A percentile compares a stretch with the other conserved stretches of the same genome.
These are phyloP conservation scores for Jaculus jaculus DNA, from an alignment of 2,113 vertebrate species.

Conservation along the genomic window DNA sequence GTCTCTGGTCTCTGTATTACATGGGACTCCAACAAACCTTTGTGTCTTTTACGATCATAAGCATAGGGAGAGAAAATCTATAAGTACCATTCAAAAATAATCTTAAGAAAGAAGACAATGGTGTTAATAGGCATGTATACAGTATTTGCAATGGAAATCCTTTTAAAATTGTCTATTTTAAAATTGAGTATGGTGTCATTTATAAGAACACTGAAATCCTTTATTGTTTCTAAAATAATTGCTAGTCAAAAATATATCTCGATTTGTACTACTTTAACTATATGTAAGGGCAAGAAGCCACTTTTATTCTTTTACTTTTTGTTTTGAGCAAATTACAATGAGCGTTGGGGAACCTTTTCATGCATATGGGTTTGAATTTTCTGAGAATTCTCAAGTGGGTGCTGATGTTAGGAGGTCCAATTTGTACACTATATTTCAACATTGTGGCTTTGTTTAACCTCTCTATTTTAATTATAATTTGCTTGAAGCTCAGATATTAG, in stretches of 20 bases:
- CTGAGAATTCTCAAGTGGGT: neutral
- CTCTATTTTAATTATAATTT: neutral
- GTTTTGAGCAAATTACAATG: neutral
- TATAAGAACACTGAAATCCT: neutral
- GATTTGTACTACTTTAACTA: neutral
- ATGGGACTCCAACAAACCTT: neutral
- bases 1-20: neutral
- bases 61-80: neutral
- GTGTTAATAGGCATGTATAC: neutral
- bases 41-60: neutral
- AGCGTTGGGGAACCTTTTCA: neutral
- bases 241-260: conserved; percentile 5
- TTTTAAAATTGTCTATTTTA: neutral
- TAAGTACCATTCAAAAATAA: conserved; percentile 6
- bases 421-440: neutral
- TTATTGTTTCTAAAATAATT: neutral
- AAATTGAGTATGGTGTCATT: neutral
- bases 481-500: neutral
- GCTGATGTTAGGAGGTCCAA: neutral
- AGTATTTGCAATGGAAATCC: neutral
- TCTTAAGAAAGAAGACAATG: neutral
- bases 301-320: conserved; percentile 24
- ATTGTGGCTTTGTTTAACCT: neutral
- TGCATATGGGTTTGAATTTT: neutral
- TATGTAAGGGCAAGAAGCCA: neutral